Evolutionary conservation across 2,113 vertebrate genomes (phyloP), one percentile per base, ranked within the genome.

Genomic region (Poecile atricapillus): DNA sequence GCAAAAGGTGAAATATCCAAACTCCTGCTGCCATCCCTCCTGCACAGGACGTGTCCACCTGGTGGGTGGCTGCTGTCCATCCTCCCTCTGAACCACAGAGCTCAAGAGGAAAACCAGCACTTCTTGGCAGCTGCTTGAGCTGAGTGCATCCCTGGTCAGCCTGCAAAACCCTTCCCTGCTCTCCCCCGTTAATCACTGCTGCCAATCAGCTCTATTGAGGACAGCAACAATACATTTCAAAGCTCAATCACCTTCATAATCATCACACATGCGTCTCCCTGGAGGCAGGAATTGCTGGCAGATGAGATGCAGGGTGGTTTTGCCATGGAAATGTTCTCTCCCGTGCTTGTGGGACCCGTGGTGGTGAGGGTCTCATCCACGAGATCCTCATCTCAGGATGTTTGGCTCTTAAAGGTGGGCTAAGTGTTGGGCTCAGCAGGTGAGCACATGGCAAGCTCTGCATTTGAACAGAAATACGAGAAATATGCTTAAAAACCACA

Each of bases 161-260:
- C 88, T 11, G 53, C 47, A 82, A 95, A 50, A 9, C 15, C 70
- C 85, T 83, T 56, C 62, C 68, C 58, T 83, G n/a, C 90, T 41
- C 60, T 68, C 88, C 85, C 77, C 88, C 23, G 41, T 71, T 92
- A 75, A 97, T 97, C 95, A 81, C 64, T 5, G 2, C 78, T 71
- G 90, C 86, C 93, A 97, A 97, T 96, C 94, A 95, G 90, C 28
- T 6, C 96, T 73, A 93, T 91, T 96, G 94, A 97, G 64, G 68
- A 80, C 73, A 91, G 60, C 87, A 84, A 94, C 90, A 95, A 95
- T 91, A 65, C 33, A 0, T 60, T 75, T 93, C 83, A 75, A 12
- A 95, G 93, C 93, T 83, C 92, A 97, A 89, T 94, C 96, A 94
- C 90, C 84, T 96, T 70, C 68, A 4, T 79, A 64, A 93, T 85